Base-by-base conservation (phyloP, 2,113 vertebrate genomes). In the Dascyllus trimaculatus region DNA sequence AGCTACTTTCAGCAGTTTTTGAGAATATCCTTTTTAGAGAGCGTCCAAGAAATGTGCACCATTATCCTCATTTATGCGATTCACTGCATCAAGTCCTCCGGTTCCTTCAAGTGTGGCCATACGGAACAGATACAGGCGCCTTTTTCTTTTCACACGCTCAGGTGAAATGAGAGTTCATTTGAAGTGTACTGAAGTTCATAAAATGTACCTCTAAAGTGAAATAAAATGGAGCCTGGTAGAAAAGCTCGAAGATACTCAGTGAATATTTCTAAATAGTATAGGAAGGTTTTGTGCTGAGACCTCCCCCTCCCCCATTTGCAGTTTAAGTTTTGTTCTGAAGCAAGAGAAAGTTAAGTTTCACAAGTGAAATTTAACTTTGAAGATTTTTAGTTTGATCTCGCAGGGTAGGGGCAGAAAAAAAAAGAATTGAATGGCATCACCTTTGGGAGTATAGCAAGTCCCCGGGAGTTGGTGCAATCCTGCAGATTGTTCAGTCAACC, bases 401-500 rank as follows among this genome's bases (percentile, higher is more conserved):
- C 7, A 11, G 57, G 22, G 48, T 4, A n/a, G n/a, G 18, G 3
- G 15, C 4, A 49, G 19, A 49, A 19, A 49, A 21, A 4, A 26
- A 46, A 52, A 38, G 11, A 64, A 51, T 19, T 35, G 32, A n/a
- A 35, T 22, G 40, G 40, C 18, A 51, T 67, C 22, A 19, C 43
- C 43, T 56, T 24, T 58, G 54, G 57, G 70, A 75, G 64, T 56
- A 71, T 17, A 24, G 21, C 32, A 61, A 64, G 52, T 60, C 11
- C 18, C 43, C 18, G 21, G 63, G 60, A 71, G 43, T 53, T 58
- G 70, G 66, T 59, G 32, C 60, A 67, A 66, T 68, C 59, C 65
- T 65, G 69, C 59, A 40, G 69, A 63, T 52, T 43, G 77, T 43
- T 61, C 64, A 49, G 54, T 9, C 17, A 75, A 40, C 14, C 3